Conservation (phyloP, 2,113 vertebrate genomes). For the Synchiropus splendidus region DNA sequence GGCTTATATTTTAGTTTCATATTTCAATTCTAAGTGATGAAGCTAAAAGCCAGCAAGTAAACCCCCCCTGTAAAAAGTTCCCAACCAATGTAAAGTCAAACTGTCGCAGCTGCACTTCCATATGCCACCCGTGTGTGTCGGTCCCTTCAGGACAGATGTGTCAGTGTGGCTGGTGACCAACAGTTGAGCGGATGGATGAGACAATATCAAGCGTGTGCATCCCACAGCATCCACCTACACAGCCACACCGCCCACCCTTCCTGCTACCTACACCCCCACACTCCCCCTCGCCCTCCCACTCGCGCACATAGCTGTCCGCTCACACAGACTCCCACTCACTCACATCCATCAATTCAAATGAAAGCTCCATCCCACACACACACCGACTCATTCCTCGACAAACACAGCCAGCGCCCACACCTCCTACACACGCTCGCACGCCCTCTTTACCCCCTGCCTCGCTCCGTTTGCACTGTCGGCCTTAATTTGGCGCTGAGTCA, state of each 20-base stretch:
- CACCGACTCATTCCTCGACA: constrained; percentile 26
- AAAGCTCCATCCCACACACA: constrained; percentile 14
- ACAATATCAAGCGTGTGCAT: neutral
- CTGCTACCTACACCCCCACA: constrained; percentile 6
- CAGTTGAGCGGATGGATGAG: too few species aligned
- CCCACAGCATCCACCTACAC: neutral
- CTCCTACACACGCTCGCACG: constrained; percentile 20
- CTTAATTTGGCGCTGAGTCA: constrained; percentile 38
- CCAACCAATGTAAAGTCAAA: too few species aligned
- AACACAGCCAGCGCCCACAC: constrained; percentile 18
- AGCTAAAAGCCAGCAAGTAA: too few species aligned
- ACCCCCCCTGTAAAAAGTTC: too few species aligned
- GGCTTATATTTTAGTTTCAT: neutral
- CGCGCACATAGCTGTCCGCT: constrained; percentile 33
- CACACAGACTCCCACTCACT: constrained; percentile 39
- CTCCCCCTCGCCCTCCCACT: constrained; percentile 22
- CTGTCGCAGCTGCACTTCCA: neutral
- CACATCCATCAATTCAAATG: too few species aligned
- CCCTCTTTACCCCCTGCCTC: constrained; percentile 33
- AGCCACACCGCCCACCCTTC: too few species aligned
- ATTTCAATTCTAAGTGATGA: too few species aligned
- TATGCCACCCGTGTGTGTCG: neutral
- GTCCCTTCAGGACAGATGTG: too few species aligned
- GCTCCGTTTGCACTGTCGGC: constrained; percentile 47
- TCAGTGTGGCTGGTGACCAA: neutral